Conservation (phyloP, 1,140 invertebrate species). For the Proales similis region DNA sequence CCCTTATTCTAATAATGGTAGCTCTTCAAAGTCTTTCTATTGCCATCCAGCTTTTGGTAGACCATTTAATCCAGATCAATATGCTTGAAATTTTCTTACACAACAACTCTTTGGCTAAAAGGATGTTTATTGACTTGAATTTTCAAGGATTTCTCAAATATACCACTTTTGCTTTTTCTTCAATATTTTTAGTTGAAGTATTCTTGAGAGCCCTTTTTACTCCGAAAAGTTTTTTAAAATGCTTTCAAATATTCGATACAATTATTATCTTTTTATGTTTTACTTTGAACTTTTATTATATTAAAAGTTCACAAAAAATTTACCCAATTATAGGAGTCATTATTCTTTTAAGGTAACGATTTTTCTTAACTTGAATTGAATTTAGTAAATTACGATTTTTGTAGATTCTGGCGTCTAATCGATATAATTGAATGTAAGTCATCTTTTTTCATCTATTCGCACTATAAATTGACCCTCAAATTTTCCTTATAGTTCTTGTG, state of each 20-base stretch:
- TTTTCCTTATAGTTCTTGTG: too few species aligned
- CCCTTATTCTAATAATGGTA: too few species aligned
- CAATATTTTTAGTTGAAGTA: conserved; percentile 20
- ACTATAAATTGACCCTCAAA: too few species aligned
- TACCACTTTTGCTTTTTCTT: neutral
- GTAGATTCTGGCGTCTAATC: too few species aligned
- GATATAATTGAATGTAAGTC: too few species aligned
- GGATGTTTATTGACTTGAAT: neutral
- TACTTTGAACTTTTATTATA: conserved; percentile 23
- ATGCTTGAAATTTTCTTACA: neutral
- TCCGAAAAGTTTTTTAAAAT: conserved; percentile 23
- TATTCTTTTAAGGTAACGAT: too few species aligned
- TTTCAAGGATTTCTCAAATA: conserved; percentile 17
- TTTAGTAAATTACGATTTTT: too few species aligned
- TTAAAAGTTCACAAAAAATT: too few species aligned
- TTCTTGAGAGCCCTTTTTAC: conserved; percentile 22
- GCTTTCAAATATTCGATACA: conserved; percentile 12
- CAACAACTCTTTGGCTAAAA: neutral
- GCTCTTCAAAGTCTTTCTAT: neutral
- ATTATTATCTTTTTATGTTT: conserved; percentile 27
- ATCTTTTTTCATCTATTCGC: too few species aligned
- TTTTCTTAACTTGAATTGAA: too few species aligned
- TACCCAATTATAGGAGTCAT: too few species aligned
- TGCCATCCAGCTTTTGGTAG: neutral
- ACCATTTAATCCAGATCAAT: neutral